Evolutionary conservation across 2,113 vertebrate genomes (phyloP).

Genomic region (Oxygymnocypris stewartii): DNA sequence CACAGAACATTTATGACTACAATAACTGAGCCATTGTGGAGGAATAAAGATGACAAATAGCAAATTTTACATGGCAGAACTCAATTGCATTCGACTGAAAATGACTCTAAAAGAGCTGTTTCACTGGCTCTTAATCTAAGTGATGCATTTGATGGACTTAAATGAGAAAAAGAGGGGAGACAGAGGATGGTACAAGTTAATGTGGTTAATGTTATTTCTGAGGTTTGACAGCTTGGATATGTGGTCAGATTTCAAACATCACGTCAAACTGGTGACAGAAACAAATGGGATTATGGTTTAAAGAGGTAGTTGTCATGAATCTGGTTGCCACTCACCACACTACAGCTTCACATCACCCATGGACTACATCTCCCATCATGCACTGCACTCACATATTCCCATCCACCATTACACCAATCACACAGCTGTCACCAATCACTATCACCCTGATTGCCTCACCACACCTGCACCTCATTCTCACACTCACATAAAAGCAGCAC

Average conservation of each 20-base stretch:
- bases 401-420: too few species aligned
- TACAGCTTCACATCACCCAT: too few species aligned
- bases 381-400: too few species aligned
- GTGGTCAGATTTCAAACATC: background rate
- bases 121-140: conserved; percentile 22
- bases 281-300: background rate
- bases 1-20: conserved; percentile 1
- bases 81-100: conserved; percentile 30
- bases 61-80: conserved; percentile 28
- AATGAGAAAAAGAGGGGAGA: background rate
- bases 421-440: too few species aligned
- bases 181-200: background rate
- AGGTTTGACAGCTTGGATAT: background rate
- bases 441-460: too few species aligned
- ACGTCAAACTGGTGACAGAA: background rate
- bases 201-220: background rate
- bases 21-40: conserved; percentile 48
- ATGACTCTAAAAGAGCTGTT: background rate
- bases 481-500: too few species aligned
- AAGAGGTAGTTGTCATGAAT: too few species aligned
- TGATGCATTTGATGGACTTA: conserved; percentile 11
- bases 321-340: too few species aligned
- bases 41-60: conserved; percentile 47
- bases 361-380: too few species aligned
- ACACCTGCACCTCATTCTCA: too few species aligned